phyloP scores from a whole-genome alignment of 2,797 vertebrate species.

The Phataginus tetradactyla region DNA sequence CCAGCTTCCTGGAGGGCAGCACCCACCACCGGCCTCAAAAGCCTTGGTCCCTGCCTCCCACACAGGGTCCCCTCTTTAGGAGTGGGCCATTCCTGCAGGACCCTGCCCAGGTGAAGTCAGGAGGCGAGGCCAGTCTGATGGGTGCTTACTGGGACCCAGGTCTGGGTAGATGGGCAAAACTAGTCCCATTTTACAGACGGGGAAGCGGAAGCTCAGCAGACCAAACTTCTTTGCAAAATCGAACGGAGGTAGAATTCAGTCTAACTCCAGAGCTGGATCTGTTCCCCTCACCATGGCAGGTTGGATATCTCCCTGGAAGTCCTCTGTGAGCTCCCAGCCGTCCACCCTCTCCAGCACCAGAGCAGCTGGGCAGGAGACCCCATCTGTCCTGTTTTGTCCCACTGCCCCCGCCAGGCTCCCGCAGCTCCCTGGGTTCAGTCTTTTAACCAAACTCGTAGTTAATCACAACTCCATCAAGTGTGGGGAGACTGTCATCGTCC shows the following conservation, averaged over 20 bases:
- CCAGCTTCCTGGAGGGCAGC: not conserved
- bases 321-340: not conserved
- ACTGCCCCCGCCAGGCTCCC: not conserved
- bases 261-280: not conserved
- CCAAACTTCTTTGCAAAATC: not conserved
- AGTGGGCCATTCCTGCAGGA: not conserved
- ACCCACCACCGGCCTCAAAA: not conserved
- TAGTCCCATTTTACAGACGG: not conserved
- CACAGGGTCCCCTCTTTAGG: not conserved
- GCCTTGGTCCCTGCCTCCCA: not conserved
- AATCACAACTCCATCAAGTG: not conserved
- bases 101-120: not conserved
- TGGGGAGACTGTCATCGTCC: not conserved
- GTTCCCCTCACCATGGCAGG: not conserved
- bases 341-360: not conserved
- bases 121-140: not conserved
- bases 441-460: not conserved
- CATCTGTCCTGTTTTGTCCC: not conserved
- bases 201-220: not conserved
- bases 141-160: not conserved
- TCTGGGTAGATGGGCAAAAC: not conserved
- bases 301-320: not conserved
- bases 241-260: not conserved
- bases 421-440: not conserved
- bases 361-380: not conserved